Conservation (phyloP, 2,888 invertebrate genomes). For the Ptychoptera contaminata region DNA sequence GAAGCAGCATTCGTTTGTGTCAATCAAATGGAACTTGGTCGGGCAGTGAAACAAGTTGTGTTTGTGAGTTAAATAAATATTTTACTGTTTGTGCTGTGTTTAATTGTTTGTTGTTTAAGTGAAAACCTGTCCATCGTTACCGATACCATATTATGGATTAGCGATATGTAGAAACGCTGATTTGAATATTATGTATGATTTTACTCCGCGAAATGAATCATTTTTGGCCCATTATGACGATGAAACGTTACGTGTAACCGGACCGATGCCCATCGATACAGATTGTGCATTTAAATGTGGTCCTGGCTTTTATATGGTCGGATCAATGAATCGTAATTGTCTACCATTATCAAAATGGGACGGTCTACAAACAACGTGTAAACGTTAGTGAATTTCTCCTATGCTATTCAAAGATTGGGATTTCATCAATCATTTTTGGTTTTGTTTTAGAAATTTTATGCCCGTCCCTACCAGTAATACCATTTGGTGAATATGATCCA, state of each 20-base stretch:
- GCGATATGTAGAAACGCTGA: constrained; percentile 35
- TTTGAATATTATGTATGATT: constrained; percentile 15
- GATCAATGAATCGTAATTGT: constrained; percentile 45
- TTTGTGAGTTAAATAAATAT: constrained; percentile 32
- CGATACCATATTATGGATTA: constrained; percentile 38
- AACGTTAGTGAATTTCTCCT: constrained; percentile 31
- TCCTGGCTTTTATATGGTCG: constrained; percentile 44
- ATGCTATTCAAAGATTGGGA: neutral
- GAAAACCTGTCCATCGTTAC: constrained; percentile 42
- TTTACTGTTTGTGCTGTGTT: constrained; percentile 1
- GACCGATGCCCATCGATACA: constrained; percentile 39
- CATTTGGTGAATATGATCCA: constrained; percentile 37
- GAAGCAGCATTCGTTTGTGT: constrained; percentile 43
- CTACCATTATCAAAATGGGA: constrained; percentile 53
- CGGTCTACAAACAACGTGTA: constrained; percentile 46
- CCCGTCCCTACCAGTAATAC: constrained; percentile 33
- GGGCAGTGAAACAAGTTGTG: constrained; percentile 43
- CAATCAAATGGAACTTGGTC: constrained; percentile 49
- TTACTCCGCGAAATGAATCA: constrained; percentile 15
- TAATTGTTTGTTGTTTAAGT: constrained; percentile 28
- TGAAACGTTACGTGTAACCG: constrained; percentile 14
- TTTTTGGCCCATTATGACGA: constrained; percentile 14
- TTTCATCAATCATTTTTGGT: constrained; percentile 2
- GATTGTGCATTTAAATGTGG: constrained; percentile 47
- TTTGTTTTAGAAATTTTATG: constrained; percentile 30